Percentiles rank a stretch among this genome's conserved stretches.
phyloP scores from a whole-genome alignment of 2,888 invertebrate species.

The Oscheius sp. region DNA sequence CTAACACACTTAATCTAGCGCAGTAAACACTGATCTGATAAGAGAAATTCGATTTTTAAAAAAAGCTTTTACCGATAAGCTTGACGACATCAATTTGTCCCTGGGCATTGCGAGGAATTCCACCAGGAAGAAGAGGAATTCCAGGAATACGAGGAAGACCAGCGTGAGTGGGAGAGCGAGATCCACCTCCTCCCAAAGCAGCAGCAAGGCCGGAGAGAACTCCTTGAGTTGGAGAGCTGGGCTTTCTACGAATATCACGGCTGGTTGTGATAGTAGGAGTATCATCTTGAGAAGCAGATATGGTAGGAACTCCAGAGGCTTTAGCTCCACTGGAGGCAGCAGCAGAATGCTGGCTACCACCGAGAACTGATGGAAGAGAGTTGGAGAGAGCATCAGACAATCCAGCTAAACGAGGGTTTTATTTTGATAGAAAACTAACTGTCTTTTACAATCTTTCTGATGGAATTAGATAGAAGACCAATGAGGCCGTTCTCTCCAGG shows the following conservation, averaged over 20 bases:
- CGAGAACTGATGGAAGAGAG: conserved; percentile 64
- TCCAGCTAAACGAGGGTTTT: conserved; percentile 57
- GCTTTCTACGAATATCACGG: conserved; percentile 65
- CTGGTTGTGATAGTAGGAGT: conserved; percentile 37
- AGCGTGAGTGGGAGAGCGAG: conserved; percentile 70
- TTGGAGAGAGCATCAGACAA: conserved; percentile 69
- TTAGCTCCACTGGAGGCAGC: conserved; percentile 38
- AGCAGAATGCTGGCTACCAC: conserved; percentile 37
- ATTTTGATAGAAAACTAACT: conserved; percentile 45
- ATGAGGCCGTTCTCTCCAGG: conserved; percentile 70
- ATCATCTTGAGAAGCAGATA: conserved; percentile 38
- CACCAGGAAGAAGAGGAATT: conserved; percentile 69
- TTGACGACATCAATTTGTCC: conserved; percentile 70
- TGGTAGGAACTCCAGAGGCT: conserved; percentile 34
- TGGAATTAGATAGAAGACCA: conserved; percentile 67
- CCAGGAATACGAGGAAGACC: conserved; percentile 69
- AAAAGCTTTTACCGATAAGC: conserved; percentile 66
- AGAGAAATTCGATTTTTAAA: conserved; percentile 5
- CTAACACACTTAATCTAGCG: conserved; percentile 16
- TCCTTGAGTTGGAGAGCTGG: conserved; percentile 62
- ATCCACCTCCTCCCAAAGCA: conserved; percentile 79
- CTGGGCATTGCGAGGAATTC: conserved; percentile 68
- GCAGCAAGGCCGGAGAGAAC: conserved; percentile 79
- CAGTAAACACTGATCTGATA: conserved; percentile 22
- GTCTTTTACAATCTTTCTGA: conserved; percentile 69